Conservation (phyloP, 2,113 vertebrate genomes). For the Bos javanicus region DNA sequence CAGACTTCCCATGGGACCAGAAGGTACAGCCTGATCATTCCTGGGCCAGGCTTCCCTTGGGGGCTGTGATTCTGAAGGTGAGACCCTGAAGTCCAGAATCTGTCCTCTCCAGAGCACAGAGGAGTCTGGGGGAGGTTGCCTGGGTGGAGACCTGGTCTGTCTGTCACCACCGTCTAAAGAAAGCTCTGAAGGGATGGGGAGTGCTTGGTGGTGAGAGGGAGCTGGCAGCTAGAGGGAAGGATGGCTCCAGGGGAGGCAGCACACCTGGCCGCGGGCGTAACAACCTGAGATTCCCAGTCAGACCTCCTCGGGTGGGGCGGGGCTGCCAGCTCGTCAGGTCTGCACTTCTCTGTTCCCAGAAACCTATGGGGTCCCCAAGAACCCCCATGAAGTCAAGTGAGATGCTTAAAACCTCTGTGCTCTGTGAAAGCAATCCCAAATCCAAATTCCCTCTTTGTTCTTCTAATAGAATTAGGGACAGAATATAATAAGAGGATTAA, state of each 20-base stretch:
- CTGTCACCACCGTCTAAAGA: neutral
- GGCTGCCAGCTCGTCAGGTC: neutral
- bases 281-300: neutral
- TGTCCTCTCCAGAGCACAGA: neutral
- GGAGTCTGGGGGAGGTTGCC: neutral
- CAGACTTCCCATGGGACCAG: constrained; percentile 6
- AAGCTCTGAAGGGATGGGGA: neutral
- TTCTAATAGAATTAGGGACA: neutral
- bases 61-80: neutral
- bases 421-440: neutral
- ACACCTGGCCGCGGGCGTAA: neutral
- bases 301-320: neutral
- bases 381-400: neutral
- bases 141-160: neutral
- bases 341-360: neutral
- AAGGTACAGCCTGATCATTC: neutral
- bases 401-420: neutral
- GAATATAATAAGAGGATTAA: neutral
- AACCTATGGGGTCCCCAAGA: neutral
- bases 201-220: neutral
- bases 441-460: neutral
- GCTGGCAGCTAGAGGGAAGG: neutral
- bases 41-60: neutral
- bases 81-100: neutral
- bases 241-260: constrained; percentile 2